phyloP scores from a whole-genome alignment of 2,888 invertebrate genomes.

The Hirtodrosophila trivittata region DNA sequence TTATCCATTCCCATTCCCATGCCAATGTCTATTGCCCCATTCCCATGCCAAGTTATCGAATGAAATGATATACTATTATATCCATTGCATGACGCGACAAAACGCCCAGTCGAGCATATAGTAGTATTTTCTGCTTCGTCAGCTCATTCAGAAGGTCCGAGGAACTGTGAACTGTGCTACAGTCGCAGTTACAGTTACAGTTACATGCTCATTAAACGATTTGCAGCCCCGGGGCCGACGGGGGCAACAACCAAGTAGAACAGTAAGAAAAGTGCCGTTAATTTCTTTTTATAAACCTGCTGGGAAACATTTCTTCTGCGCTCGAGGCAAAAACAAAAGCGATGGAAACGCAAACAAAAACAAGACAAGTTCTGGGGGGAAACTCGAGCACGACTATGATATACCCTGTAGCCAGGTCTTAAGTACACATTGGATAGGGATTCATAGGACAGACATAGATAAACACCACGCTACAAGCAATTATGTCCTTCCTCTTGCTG shows the following conservation, averaged over 20 bases:
- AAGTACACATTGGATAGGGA: no score
- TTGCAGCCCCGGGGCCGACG: conserved; percentile 67
- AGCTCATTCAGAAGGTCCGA: conserved; percentile 18
- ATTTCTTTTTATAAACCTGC: conserved; percentile 85
- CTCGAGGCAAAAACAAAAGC: conserved; percentile 34
- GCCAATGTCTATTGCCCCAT: background rate
- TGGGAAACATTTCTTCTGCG: conserved; percentile 82
- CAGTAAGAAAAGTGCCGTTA: conserved; percentile 81
- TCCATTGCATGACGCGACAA: conserved; percentile 47
- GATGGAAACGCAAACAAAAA: conserved; percentile 2
- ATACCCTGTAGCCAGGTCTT: no score
- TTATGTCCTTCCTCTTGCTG: no score
- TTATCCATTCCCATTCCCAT: conserved; percentile 1
- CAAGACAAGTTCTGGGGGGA: no score
- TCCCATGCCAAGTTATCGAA: conserved; percentile 6
- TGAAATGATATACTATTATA: conserved; percentile 50
- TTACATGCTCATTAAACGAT: conserved; percentile 84
- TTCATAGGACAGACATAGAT: no score
- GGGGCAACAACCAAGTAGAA: conserved; percentile 12
- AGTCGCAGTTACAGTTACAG: conserved; percentile 63
- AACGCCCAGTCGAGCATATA: conserved; percentile 18
- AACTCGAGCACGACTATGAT: background rate
- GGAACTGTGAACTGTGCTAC: conserved; percentile 4
- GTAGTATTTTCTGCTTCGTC: conserved; percentile 27
- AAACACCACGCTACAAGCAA: no score